These are phyloP conservation scores for Globodera ellingtonae DNA, from an alignment of 1,140 invertebrate species.

Conservation along the genomic window DNA sequence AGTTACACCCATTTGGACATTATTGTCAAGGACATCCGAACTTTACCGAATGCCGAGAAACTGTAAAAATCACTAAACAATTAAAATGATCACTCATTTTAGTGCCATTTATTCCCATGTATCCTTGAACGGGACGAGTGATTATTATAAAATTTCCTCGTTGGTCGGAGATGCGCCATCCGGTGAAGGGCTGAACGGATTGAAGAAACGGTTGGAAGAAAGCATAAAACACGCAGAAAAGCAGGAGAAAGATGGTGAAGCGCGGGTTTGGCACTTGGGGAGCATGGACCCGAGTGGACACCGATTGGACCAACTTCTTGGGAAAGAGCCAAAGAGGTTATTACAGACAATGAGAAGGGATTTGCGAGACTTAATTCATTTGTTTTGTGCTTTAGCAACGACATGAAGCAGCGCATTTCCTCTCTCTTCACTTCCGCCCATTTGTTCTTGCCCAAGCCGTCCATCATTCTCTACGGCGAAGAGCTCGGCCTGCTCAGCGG, in stretches of 20 bases:
- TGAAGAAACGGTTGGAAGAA: background rate
- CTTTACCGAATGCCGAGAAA: slow-evolving; percentile 4
- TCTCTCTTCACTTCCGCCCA: slow-evolving; percentile 15
- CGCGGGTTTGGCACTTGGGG: slow-evolving; percentile 14
- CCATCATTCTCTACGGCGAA: slow-evolving; percentile 22
- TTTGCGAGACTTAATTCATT: background rate
- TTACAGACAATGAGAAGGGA: background rate
- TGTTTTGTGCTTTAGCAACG: slow-evolving; percentile 5
- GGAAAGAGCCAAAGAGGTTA: background rate
- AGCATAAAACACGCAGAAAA: background rate
- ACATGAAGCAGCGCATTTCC: slow-evolving; percentile 3
- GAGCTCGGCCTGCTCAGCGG: slow-evolving; percentile 14
- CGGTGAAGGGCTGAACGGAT: background rate
- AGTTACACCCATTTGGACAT: background rate
- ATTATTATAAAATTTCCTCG: background rate
- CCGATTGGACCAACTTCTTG: slow-evolving; percentile 18
- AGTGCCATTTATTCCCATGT: slow-evolving; percentile 15
- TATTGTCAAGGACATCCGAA: slow-evolving; percentile 8
- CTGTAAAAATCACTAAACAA: background rate
- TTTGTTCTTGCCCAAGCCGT: slow-evolving; percentile 10
- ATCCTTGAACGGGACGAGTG: background rate
- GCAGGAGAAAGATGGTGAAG: background rate
- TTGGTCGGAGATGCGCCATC: slow-evolving; percentile 9
- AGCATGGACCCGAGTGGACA: slow-evolving; percentile 17
- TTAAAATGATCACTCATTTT: background rate